phyloP scores from a whole-genome alignment of 2,888 invertebrate species.

The Ennomos quercinarius region DNA sequence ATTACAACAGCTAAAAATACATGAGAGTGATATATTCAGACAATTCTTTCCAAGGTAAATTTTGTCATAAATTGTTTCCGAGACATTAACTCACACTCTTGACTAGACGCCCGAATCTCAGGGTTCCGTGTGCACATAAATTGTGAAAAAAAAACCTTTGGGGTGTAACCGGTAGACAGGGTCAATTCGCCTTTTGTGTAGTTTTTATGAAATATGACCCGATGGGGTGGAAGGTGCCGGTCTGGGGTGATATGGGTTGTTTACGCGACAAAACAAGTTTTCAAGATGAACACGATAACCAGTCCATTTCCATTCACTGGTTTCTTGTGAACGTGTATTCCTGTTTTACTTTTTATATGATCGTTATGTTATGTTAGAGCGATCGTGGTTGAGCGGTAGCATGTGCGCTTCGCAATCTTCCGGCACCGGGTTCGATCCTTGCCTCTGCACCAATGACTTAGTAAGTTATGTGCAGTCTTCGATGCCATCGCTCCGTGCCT shows the following conservation, averaged over 20 bases:
- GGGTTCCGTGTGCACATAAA: slow-evolving; percentile 33
- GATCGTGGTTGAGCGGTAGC: too few species aligned
- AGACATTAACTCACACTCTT: slow-evolving; percentile 32
- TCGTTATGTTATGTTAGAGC: too few species aligned
- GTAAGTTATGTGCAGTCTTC: too few species aligned
- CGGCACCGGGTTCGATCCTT: too few species aligned
- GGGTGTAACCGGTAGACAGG: slow-evolving; percentile 28
- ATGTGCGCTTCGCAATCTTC: too few species aligned
- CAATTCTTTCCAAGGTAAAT: slow-evolving; percentile 18
- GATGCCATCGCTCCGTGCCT: too few species aligned
- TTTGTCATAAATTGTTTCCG: slow-evolving; percentile 39
- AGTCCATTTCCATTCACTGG: not conserved
- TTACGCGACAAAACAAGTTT: slow-evolving; percentile 4
- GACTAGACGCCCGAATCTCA: slow-evolving; percentile 34
- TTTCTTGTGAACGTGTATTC: too few species aligned
- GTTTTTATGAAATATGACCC: slow-evolving; percentile 6
- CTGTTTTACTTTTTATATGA: too few species aligned
- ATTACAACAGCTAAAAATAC: slow-evolving; percentile 1
- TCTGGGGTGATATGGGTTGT: not conserved
- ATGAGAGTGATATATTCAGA: slow-evolving; percentile 13
- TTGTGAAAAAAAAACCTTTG: slow-evolving; percentile 29
- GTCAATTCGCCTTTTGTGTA: slow-evolving; percentile 12
- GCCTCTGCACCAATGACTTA: too few species aligned
- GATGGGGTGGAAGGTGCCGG: slow-evolving; percentile 6
- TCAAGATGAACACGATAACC: not conserved